Evolutionary conservation across 2,113 vertebrate genomes (phyloP).

Genomic region (Oenanthe melanoleuca): DNA sequence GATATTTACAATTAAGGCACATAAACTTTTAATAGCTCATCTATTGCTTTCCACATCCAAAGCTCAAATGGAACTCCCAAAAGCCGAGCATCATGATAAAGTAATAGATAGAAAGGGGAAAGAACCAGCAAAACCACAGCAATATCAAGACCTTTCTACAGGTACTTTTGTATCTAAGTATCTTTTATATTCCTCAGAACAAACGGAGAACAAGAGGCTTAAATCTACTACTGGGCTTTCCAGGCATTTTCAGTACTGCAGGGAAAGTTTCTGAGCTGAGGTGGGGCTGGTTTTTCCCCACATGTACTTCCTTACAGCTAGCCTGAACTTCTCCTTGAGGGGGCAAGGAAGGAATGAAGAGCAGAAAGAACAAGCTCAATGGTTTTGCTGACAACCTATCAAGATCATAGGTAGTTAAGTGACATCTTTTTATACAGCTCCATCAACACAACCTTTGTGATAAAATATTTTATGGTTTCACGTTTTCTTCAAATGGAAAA

Average conservation of each 20-base stretch:
- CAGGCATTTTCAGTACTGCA: background rate
- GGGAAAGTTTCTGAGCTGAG: background rate
- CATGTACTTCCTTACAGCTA: background rate
- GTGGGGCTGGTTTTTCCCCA: background rate
- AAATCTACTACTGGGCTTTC: background rate
- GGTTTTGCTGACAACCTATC: background rate
- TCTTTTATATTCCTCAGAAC: background rate
- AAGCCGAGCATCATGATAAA: background rate
- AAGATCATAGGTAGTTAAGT: background rate
- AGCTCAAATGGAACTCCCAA: conserved; percentile 10
- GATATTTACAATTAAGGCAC: background rate
- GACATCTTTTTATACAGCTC: background rate
- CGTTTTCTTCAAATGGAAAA: background rate
- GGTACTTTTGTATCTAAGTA: background rate
- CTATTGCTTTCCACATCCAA: background rate
- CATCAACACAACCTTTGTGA: background rate
- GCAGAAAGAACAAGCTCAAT: background rate
- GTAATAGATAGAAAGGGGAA: background rate
- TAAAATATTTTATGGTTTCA: background rate
- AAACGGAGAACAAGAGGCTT: background rate
- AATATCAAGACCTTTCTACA: background rate
- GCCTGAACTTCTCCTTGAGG: background rate
- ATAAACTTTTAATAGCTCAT: background rate
- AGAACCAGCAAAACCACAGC: background rate
- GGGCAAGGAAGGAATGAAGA: background rate